Percentiles rank a stretch among this genome's conserved stretches.
Evolutionary conservation across 2,113 vertebrate genomes (phyloP).

Genomic region (Pavo muticus): DNA sequence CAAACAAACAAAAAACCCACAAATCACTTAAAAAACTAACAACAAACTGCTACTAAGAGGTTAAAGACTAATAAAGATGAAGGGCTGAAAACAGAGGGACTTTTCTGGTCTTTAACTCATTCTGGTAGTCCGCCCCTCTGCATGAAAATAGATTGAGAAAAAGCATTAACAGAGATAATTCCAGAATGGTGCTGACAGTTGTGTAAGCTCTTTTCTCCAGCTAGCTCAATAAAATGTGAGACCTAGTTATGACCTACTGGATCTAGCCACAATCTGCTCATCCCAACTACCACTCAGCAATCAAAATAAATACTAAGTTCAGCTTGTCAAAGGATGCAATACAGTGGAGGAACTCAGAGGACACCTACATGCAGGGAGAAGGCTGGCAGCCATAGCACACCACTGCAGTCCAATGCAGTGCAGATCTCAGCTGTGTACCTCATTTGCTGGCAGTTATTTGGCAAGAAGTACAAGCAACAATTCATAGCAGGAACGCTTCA

Average conservation of each 20-base stretch:
- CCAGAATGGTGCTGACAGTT: background rate
- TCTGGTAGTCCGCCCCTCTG: background rate
- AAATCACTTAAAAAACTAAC: too few relatives aligned
- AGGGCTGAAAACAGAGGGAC: background rate
- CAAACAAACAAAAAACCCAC: too few relatives aligned
- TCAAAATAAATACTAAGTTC: background rate
- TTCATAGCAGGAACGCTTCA: background rate
- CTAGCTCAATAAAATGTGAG: background rate
- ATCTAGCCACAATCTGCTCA: background rate
- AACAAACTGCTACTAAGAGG: background rate
- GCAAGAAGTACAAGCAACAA: background rate
- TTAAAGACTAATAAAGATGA: background rate
- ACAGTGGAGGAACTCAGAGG: background rate
- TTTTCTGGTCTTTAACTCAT: background rate
- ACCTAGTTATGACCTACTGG: background rate
- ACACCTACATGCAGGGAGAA: background rate
- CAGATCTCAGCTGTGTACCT: background rate
- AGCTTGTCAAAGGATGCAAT: background rate
- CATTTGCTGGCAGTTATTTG: background rate
- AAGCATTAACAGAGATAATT: background rate
- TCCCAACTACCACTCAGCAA: background rate
- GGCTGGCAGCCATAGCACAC: background rate
- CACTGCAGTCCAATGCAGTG: background rate
- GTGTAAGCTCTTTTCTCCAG: background rate
- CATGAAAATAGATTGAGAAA: background rate